Base-by-base conservation (phyloP, 2,797 vertebrate species). In the Okamejei kenojei region DNA sequence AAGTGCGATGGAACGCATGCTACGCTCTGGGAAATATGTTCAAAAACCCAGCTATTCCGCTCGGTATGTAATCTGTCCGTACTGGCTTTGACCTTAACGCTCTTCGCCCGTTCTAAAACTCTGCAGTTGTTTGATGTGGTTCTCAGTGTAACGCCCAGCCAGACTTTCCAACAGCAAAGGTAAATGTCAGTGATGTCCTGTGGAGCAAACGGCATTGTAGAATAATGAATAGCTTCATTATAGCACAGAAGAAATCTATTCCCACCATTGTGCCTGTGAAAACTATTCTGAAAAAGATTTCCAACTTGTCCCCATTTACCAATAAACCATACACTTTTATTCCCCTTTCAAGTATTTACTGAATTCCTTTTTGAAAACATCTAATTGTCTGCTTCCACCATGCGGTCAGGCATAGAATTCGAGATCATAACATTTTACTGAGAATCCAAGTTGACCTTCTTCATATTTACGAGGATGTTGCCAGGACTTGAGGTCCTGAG, bases 1-100 rank as follows among this genome's bases (percentile, higher is more conserved):
- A 99, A 95, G 98, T 99, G 93, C 95, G 98, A 77, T 99, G 99
- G 99, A 99, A 99, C 21, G 98, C 99, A 23, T 99, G 99, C 65
- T 99, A 98, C 0, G 99, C 99, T 0, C 94, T 99, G 91, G 99
- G 99, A 23, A 99, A 99, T 29, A 98, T 98, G 0, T 99, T 99
- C 95, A 97, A 97, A 95, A 99, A 99, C 94, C 95, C 97, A 0
- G 97, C 97, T 80, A 96, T 99, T 94, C 98, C 98, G 0, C 96
- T 99, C 0, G 98, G 99, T 99, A 94, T 97, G 96, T 94, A 15
- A 1, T 88, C 1, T 17, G 63, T 29, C 29, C 8, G 0, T 58
- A 1, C 10, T 54, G 61, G 54, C 81, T 63, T 63, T 88, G 61
- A 35, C 63, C n/a, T 9, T 9, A 21, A 17, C 61, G 68, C 7